A percentile compares a stretch with the other conserved stretches of the same genome.
phyloP scores from a whole-genome alignment of 2,113 vertebrate genomes.

The Collichthys lucidus region DNA sequence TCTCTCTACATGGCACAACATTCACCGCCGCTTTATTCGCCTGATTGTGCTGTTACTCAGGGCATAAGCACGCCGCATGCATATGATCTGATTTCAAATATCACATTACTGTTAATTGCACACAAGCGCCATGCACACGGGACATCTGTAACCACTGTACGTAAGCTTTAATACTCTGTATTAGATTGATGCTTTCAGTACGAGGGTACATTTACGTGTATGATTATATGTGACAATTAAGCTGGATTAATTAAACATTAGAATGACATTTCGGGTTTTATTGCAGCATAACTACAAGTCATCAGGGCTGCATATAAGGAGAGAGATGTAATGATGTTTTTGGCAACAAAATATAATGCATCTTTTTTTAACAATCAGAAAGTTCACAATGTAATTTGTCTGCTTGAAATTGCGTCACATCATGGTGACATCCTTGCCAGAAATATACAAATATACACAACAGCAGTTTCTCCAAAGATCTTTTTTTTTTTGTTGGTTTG shows the following conservation, averaged over 20 bases:
- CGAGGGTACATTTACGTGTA: neutral
- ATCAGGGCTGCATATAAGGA: neutral
- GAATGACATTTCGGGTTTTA: neutral
- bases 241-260: neutral
- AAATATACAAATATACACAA: neutral
- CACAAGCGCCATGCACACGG: neutral
- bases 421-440: neutral
- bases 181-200: neutral
- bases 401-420: neutral
- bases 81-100: neutral
- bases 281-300: neutral
- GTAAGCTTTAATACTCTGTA: neutral
- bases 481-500: neutral
- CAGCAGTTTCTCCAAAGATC: neutral
- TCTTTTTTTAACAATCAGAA: too few relatives aligned
- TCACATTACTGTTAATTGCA: neutral
- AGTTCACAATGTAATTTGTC: neutral
- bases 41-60: neutral
- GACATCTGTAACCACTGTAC: neutral
- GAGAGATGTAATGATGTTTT: neutral
- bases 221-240: too few relatives aligned
- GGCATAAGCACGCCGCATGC: too few relatives aligned
- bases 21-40: neutral
- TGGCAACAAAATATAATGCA: neutral
- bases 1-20: neutral